phyloP scores from a whole-genome alignment of 2,113 vertebrate species.

The Nothocercus julius region DNA sequence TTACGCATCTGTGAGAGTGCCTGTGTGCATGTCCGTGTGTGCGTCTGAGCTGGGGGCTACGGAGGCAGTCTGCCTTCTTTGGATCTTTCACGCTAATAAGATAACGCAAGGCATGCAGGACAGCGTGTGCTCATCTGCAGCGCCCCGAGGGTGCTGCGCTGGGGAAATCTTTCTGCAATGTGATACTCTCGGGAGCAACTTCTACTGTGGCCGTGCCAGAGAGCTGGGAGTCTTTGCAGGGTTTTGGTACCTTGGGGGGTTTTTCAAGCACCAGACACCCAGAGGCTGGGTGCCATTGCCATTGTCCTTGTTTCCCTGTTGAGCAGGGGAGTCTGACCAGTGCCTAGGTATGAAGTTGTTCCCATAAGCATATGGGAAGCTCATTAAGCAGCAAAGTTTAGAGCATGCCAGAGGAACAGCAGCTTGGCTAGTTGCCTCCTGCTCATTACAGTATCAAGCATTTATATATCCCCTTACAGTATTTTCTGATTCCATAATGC shows the following conservation, averaged over 20 bases:
- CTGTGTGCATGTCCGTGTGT: accelerated
- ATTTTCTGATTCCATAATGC: slow-evolving; percentile 40
- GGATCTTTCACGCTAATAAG: not conserved
- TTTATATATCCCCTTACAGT: slow-evolving; percentile 44
- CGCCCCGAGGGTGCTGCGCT: not conserved
- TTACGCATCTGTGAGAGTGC: accelerated
- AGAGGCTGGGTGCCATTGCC: not conserved
- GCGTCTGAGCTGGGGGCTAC: not conserved
- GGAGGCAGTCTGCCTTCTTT: not conserved
- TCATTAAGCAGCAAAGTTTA: not conserved
- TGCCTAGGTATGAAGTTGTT: not conserved
- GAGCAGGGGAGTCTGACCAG: not conserved
- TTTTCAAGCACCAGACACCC: not conserved
- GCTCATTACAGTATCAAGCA: slow-evolving; percentile 53
- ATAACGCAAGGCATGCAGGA: not conserved
- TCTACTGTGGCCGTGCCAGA: not conserved
- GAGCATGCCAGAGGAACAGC: not conserved
- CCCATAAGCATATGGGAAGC: not conserved
- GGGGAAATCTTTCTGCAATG: not conserved
- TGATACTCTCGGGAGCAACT: accelerated
- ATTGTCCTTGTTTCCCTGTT: not conserved
- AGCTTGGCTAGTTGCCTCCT: slow-evolving; percentile 4
- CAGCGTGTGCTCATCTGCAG: not conserved
- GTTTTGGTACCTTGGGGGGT: too few relatives aligned
- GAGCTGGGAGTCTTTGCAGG: not conserved